Base-by-base conservation (phyloP, 37 sponge, comb jelly and placozoan species). In the Cladorhizidae sp. region DNA sequence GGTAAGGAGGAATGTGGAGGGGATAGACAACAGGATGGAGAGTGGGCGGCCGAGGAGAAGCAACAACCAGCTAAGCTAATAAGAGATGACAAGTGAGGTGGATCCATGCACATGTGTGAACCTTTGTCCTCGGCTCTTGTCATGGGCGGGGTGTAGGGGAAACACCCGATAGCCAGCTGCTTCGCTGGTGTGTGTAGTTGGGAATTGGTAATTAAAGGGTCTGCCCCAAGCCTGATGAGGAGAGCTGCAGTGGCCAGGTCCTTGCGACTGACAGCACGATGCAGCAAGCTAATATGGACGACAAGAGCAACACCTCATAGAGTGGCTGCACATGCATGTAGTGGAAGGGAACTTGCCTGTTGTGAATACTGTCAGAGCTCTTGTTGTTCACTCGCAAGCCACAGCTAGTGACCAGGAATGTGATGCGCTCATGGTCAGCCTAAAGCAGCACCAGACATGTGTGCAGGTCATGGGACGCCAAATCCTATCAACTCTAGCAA, bases 201-300 rank as follows among this genome's bases (percentile, higher is more conserved):
- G 25, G 58, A 43, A 73, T 93, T 93, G 57, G 37, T 43, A 20
- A 85, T n/a, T 6, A 85, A 36, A 40, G 87, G 90, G 61, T 93
- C 72, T 35, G 90, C 94, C 56, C 90, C 94, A 22, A 89, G 77
- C 42, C 71, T 78, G 38, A 93, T 86, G 7, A 93, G 82, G 6
- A 14, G 41, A 37, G 77, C 80, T 65, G 83, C 63, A 52, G 74
- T 82, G 28, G 71, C 39, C 32, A 82, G 61, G 54, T 89, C 73
- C 18, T 77, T 64, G 32, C 82, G 61, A 28, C 79, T 78, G 0
- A 80, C 87, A 12, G 87, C 83, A 18, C 91, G 69, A 69, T 93
- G 94, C 14, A 93, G 76, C 11, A 86, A 54, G 43, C 94, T 93
- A 36, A 25, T 45, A 59, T 17, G 12, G 28, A 59, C 5, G 5